Evolutionary conservation across 2,113 vertebrate genomes (phyloP), one percentile per base, ranked within the genome.

Genomic region (Anseranas semipalmata): DNA sequence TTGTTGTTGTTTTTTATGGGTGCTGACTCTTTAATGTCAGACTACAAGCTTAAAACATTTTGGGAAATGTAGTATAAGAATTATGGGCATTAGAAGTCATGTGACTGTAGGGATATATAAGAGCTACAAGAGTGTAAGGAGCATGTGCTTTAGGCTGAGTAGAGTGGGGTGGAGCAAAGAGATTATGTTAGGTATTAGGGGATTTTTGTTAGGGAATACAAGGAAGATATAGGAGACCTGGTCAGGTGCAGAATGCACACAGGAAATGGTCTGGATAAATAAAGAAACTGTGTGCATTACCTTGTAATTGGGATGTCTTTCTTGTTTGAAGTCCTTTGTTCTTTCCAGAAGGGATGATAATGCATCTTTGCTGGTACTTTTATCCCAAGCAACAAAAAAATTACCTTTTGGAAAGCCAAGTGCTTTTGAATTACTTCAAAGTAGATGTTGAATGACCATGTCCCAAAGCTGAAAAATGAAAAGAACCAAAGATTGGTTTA

Each of bases 101-200:
- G 9, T 60, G 25, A 62, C 11, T 1, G 1, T 13, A 82, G 2
- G 4, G 6, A 9, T 85, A 28, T 50, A 71, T 62, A 85, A 62
- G 32, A 63, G 2, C 60, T 74, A 1, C 0, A 2, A 37, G 10
- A 75, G 1, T 11, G 5, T 37, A 56, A 11, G 2, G 8, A 4
- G 66, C 0, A 0, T 62, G 74, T 90, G 39, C 5, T 30, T 68
- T 52, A 35, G 28, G 9, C 37, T 56, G 15, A 32, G 7, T 37
- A 43, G 20, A 33, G 37, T 9, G 22, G 65, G 60, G 22, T 15
- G 15, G 27, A 66, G 24, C 24, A 60, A 21, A 72, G 76, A 2
- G 9, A 10, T 2, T 73, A 6, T 3, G 9, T 41, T 80, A 15
- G 13, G 10, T 10, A 58, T 13, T 27, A 82, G 78, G 24, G 46